These are phyloP conservation scores for Synanthedon myopaeformis DNA, from an alignment of 2,888 invertebrate species.

Conservation along the genomic window DNA sequence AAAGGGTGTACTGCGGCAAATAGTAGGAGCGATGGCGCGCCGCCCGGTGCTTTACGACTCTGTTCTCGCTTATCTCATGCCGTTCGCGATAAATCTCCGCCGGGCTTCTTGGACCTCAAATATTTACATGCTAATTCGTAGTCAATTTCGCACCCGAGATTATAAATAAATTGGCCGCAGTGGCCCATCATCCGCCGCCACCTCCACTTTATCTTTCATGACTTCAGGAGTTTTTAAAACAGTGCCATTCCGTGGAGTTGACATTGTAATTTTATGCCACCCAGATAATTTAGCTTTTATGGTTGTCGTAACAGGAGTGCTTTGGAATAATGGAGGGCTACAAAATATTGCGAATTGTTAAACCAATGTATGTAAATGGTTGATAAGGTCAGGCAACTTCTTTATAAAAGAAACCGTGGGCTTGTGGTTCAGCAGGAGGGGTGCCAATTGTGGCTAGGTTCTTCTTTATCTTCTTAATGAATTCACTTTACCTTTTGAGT, in stretches of 20 bases:
- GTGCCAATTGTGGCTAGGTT: too few relatives aligned
- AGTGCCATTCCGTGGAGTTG: slow-evolving; percentile 29
- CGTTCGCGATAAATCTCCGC: slow-evolving; percentile 64
- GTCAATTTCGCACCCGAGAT: slow-evolving; percentile 65
- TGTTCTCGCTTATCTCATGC: slow-evolving; percentile 58
- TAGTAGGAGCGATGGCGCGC: slow-evolving; percentile 18
- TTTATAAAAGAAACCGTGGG: too few relatives aligned
- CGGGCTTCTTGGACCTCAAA: slow-evolving; percentile 64
- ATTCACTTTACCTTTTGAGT: too few relatives aligned
- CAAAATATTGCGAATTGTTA: background rate
- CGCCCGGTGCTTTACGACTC: slow-evolving; percentile 56
- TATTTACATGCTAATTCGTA: slow-evolving; percentile 70
- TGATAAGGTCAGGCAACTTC: too few relatives aligned
- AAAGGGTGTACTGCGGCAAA: slow-evolving; percentile 52
- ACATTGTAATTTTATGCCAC: slow-evolving; percentile 54
- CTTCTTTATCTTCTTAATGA: too few relatives aligned
- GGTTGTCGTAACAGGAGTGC: slow-evolving; percentile 14
- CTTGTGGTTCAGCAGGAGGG: too few relatives aligned
- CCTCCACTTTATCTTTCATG: slow-evolving; percentile 60
- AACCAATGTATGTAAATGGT: too few relatives aligned
- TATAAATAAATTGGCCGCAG: slow-evolving; percentile 62
- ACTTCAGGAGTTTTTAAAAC: slow-evolving; percentile 57
- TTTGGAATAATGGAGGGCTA: slow-evolving; percentile 10
- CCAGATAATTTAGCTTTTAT: slow-evolving; percentile 51
- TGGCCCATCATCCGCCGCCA: slow-evolving; percentile 45